phyloP scores from a whole-genome alignment of 2,888 invertebrate species.

The Blastobasis lacticolella region DNA sequence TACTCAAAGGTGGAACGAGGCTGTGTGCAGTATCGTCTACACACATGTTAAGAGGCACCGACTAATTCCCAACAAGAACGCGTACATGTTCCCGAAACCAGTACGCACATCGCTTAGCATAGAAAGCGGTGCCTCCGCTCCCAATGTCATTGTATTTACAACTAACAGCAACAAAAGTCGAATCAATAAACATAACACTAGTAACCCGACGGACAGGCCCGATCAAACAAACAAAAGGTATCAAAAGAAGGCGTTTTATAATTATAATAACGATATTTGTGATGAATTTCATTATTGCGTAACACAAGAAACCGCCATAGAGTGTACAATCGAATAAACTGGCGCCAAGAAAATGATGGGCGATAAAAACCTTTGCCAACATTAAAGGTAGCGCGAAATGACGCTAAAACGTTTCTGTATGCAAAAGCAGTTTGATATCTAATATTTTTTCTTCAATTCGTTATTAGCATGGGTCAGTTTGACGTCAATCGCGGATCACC shows the following conservation, averaged over 20 bases:
- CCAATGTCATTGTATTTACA: constrained; percentile 15
- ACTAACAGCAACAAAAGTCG: constrained; percentile 33
- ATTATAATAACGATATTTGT: constrained; percentile 46
- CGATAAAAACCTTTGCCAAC: constrained; percentile 28
- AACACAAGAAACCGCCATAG: constrained; percentile 33
- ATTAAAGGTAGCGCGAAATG: constrained; percentile 23
- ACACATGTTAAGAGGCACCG: too few relatives aligned
- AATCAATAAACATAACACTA: constrained; percentile 44
- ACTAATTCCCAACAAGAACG: too few relatives aligned
- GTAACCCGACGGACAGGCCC: constrained; percentile 32
- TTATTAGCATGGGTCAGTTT: constrained; percentile 23
- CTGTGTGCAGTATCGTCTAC: too few relatives aligned
- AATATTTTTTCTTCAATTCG: constrained; percentile 20
- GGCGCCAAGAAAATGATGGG: constrained; percentile 14
- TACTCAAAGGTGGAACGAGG: too few relatives aligned
- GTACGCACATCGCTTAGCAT: constrained; percentile 44
- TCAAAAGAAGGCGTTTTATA: constrained; percentile 54
- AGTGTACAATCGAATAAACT: constrained; percentile 1
- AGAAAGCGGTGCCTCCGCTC: constrained; percentile 38
- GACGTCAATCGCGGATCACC: constrained; percentile 22
- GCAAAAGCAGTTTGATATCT: constrained; percentile 32
- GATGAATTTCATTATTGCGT: constrained; percentile 43
- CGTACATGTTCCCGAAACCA: constrained; percentile 29
- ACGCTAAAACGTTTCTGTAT: constrained; percentile 43
- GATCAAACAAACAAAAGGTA: constrained; percentile 50